phyloP scores from a whole-genome alignment of 2,888 invertebrate genomes.

The Tanaodytes sp. region DNA sequence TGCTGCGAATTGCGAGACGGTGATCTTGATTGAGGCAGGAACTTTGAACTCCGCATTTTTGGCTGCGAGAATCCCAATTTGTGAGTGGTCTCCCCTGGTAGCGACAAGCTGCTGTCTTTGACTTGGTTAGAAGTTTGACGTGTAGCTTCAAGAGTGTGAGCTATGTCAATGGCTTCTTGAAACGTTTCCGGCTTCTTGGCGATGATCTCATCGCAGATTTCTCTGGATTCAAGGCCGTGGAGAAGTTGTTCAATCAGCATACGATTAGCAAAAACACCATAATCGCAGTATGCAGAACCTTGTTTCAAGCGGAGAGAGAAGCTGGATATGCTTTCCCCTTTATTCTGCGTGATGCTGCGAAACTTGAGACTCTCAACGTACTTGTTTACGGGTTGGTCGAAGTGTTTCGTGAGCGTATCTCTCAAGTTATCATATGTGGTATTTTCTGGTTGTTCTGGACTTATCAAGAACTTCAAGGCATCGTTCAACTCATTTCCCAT shows the following conservation, averaged over 20 bases:
- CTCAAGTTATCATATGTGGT: background rate
- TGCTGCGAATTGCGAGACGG: background rate
- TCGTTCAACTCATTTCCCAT: conserved; percentile 39
- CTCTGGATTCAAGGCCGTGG: conserved; percentile 1
- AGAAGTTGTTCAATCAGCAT: conserved; percentile 46
- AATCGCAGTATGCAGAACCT: conserved; percentile 39
- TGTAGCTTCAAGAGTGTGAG: conserved; percentile 33
- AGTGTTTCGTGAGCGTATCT: conserved; percentile 15
- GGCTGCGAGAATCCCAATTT: conserved; percentile 3
- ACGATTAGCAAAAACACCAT: conserved; percentile 34
- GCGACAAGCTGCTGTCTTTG: conserved; percentile 1
- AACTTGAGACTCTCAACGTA: conserved; percentile 47
- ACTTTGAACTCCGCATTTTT: background rate
- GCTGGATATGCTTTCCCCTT: conserved; percentile 22
- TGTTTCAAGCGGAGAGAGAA: conserved; percentile 40
- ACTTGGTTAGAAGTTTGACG: conserved; percentile 1
- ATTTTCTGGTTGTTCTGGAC: conserved; percentile 15
- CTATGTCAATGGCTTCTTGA: conserved; percentile 33
- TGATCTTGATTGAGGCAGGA: background rate
- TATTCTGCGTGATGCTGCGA: conserved; percentile 22
- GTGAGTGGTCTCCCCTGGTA: conserved; percentile 8
- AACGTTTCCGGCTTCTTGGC: conserved; percentile 38
- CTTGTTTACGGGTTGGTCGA: conserved; percentile 36
- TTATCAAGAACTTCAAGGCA: conserved; percentile 30
- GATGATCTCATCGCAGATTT: conserved; percentile 44